phyloP scores from a whole-genome alignment of 2,113 vertebrate species.

The Oostethus manadensis region DNA sequence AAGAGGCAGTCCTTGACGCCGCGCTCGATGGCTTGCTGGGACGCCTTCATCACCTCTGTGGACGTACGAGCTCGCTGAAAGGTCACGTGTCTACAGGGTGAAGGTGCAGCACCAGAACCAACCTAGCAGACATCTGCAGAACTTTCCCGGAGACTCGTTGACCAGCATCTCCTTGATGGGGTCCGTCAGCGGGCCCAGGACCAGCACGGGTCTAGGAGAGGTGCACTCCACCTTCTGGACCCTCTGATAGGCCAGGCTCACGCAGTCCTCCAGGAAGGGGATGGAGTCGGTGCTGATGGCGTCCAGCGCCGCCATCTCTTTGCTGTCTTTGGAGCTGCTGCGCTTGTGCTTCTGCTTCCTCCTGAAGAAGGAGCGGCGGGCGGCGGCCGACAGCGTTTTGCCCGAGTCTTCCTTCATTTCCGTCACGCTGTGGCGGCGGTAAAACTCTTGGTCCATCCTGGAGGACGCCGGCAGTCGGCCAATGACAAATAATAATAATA shows the following conservation, averaged over 20 bases:
- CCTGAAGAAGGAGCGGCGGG: constrained; percentile 92
- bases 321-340: constrained; percentile 94
- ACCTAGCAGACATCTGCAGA: constrained; percentile 95
- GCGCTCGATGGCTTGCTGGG: constrained; percentile 94
- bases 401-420: constrained; percentile 90
- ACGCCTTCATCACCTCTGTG: constrained; percentile 98
- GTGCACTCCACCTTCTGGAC: constrained; percentile 94
- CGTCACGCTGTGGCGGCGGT: constrained; percentile 90
- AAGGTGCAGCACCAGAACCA: constrained; percentile 29
- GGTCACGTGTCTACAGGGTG: not conserved
- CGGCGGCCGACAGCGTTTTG: constrained; percentile 90
- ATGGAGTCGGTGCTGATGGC: constrained; percentile 92
- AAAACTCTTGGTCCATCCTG: constrained; percentile 99
- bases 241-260: constrained; percentile 91
- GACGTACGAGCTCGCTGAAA: not conserved
- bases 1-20: constrained; percentile 96
- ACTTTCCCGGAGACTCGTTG: constrained; percentile 90
- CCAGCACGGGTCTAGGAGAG: constrained; percentile 85
- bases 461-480: not conserved
- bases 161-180: constrained; percentile 97
- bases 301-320: constrained; percentile 87
- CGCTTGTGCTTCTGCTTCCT: constrained; percentile 96
- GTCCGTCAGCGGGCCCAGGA: constrained; percentile 90
- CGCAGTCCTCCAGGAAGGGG: constrained; percentile 89
- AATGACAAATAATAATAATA: too few relatives aligned